Conservation (phyloP, 1,140 invertebrate species). For the Zaprionus capensis region DNA sequence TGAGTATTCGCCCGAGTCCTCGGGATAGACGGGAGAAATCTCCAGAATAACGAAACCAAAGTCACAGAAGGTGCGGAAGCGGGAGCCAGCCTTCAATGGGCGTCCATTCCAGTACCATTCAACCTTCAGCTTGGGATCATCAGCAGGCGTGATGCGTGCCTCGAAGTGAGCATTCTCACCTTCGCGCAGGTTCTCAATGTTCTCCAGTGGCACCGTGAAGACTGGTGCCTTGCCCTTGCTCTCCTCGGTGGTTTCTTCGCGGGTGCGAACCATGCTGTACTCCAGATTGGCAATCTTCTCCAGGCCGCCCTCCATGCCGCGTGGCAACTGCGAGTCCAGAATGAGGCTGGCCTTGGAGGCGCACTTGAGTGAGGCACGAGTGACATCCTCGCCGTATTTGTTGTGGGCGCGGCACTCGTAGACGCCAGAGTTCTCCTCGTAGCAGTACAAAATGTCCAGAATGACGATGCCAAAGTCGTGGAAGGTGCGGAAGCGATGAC, state of each 20-base stretch:
- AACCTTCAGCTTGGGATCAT: slow-evolving; percentile 97
- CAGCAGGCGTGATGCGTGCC: slow-evolving; percentile 94
- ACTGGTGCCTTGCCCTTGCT: slow-evolving; percentile 92
- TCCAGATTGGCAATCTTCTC: slow-evolving; percentile 97
- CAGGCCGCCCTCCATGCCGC: slow-evolving; percentile 95
- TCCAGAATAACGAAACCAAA: slow-evolving; percentile 97
- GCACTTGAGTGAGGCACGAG: slow-evolving; percentile 93
- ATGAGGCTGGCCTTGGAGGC: slow-evolving; percentile 96
- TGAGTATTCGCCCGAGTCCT: slow-evolving; percentile 97
- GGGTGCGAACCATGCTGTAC: slow-evolving; percentile 91
- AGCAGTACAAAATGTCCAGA: slow-evolving; percentile 97
- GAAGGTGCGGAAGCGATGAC: slow-evolving; percentile 97
- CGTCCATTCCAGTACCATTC: slow-evolving; percentile 98
- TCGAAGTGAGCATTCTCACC: slow-evolving; percentile 98
- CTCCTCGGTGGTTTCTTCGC: slow-evolving; percentile 89
- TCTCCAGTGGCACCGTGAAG: slow-evolving; percentile 95
- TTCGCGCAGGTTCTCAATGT: slow-evolving; percentile 93
- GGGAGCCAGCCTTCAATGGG: slow-evolving; percentile 93
- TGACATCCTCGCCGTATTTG: slow-evolving; percentile 94
- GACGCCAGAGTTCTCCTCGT: slow-evolving; percentile 97
- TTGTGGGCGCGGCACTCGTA: slow-evolving; percentile 97
- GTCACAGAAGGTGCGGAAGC: slow-evolving; percentile 97
- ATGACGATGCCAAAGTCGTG: slow-evolving; percentile 99
- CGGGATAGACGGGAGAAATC: slow-evolving; percentile 97
- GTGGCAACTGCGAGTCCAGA: slow-evolving; percentile 96